phyloP scores from a whole-genome alignment of 64 coral and sea anemone species.

The Pocillopora verrucosa region DNA sequence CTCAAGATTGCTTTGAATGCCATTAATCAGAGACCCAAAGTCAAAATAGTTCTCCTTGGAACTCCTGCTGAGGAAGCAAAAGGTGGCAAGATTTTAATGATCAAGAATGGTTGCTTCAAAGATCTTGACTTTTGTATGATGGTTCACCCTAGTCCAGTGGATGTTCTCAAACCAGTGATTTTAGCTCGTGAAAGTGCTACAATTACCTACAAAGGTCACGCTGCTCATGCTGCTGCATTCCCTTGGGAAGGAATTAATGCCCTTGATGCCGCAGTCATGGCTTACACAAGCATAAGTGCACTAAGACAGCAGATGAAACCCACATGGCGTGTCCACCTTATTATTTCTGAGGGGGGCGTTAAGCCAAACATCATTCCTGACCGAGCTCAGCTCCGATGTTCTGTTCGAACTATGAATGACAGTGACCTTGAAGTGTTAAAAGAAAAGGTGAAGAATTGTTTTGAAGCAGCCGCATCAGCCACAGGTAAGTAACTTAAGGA shows the following conservation, averaged over 20 bases:
- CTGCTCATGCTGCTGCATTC: slow-evolving; percentile 70
- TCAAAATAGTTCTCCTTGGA: slow-evolving; percentile 65
- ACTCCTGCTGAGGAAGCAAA: slow-evolving; percentile 83
- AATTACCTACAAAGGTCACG: slow-evolving; percentile 68
- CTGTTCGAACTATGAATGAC: slow-evolving; percentile 35
- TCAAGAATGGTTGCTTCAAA: slow-evolving; percentile 87
- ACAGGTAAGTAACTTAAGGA: slow-evolving; percentile 22
- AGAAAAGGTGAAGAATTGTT: slow-evolving; percentile 61
- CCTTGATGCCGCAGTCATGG: slow-evolving; percentile 83
- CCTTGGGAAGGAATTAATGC: slow-evolving; percentile 94
- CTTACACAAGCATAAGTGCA: slow-evolving; percentile 73
- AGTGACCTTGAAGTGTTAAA: slow-evolving; percentile 43
- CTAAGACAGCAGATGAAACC: slow-evolving; percentile 90
- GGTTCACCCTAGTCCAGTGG: slow-evolving; percentile 71
- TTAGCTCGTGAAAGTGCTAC: slow-evolving; percentile 13
- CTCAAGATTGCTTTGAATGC: slow-evolving; percentile 49
- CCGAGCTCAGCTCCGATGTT: slow-evolving; percentile 59
- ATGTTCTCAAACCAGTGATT: slow-evolving; percentile 37
- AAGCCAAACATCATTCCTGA: slow-evolving; percentile 88
- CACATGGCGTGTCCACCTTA: slow-evolving; percentile 78
- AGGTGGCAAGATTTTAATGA: slow-evolving; percentile 80
- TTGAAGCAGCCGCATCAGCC: slow-evolving; percentile 74
- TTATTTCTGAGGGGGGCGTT: slow-evolving; percentile 75
- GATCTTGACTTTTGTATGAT: slow-evolving; percentile 88
- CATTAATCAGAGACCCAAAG: slow-evolving; percentile 32